phyloP scores from a whole-genome alignment of 2,113 vertebrate species.

The Phaethon lepturus region DNA sequence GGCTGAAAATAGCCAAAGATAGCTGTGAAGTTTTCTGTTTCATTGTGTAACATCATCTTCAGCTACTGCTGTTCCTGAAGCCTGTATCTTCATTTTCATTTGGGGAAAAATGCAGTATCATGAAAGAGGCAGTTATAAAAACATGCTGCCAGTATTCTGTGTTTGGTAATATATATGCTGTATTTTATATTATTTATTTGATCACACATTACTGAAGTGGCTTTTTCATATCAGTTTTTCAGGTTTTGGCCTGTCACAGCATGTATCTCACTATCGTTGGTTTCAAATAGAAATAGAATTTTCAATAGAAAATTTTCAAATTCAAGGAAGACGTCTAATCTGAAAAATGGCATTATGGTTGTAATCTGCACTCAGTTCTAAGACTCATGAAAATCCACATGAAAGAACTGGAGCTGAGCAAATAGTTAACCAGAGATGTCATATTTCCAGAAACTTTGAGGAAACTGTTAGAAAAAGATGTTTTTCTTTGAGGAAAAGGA shows the following conservation, averaged over 20 bases:
- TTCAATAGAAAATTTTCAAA: not conserved
- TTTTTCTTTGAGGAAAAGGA: not conserved
- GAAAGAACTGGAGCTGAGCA: not conserved
- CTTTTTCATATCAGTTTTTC: not conserved
- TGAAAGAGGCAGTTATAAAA: not conserved
- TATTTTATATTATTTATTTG: not conserved
- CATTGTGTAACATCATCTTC: not conserved
- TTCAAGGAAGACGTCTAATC: not conserved
- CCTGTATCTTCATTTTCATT: not conserved
- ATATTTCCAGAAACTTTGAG: not conserved
- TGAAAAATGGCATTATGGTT: not conserved
- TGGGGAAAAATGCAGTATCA: not conserved
- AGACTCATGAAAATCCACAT: not conserved
- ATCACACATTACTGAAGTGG: not conserved
- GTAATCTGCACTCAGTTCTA: not conserved
- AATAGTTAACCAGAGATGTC: not conserved
- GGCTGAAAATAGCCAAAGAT: not conserved
- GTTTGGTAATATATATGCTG: not conserved
- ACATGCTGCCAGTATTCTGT: not conserved
- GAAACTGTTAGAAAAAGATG: not conserved
- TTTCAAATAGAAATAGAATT: not conserved
- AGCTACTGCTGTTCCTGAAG: not conserved
- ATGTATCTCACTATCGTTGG: not conserved
- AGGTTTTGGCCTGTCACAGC: not conserved
- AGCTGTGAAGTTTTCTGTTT: not conserved